Base-by-base conservation (phyloP, 2,888 invertebrate genomes). In the Proisotoma minuta region DNA sequence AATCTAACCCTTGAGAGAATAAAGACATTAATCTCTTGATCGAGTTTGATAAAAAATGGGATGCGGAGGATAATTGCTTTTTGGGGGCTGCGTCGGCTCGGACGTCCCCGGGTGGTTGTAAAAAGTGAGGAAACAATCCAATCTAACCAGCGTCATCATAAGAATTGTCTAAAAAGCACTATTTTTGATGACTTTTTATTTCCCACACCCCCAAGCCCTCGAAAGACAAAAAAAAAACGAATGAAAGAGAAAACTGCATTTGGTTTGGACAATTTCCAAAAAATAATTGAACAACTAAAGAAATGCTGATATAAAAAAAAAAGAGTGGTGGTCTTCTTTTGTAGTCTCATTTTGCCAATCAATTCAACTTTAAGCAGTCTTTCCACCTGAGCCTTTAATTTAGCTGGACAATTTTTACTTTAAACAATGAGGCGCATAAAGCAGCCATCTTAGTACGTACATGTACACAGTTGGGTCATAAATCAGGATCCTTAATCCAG, bases 81-180 rank as follows among this genome's bases (percentile, higher is more conserved):
- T 15, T 15, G 8, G 8, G 34, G 8, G 34, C 8, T 15, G 8
- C 8, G 8, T 15, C 8, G 34, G 8, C 8, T 15, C 34, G 8
- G 34, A 15, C 15, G 34, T 34, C 34, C 34, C 34, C 15, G 8
- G 34, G 34, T 15, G 34, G 34, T 15, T 34, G 34, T 34, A 34
- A 34, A 40, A 22, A 56, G 10, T 12, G 39, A 8, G 24, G 12
- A 20, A 3, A 15, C 49, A 57, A 57, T 57, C 50, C 56, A 24
- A 52, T 49, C 39, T 34, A 8, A 34, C 8, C 34, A 34, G 34
- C 34, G 15, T 34, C 34, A 34, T 34, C 34, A 34, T 34, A 8
- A 58, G 23, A 24, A 24, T 34, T 20, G 43, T 10, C n/a, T n/a
- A n/a, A n/a, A n/a, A n/a, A n/a, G n/a, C n/a, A 10, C 34, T 34